phyloP scores from a whole-genome alignment of 2,113 vertebrate species.

The Zosterops borbonicus region DNA sequence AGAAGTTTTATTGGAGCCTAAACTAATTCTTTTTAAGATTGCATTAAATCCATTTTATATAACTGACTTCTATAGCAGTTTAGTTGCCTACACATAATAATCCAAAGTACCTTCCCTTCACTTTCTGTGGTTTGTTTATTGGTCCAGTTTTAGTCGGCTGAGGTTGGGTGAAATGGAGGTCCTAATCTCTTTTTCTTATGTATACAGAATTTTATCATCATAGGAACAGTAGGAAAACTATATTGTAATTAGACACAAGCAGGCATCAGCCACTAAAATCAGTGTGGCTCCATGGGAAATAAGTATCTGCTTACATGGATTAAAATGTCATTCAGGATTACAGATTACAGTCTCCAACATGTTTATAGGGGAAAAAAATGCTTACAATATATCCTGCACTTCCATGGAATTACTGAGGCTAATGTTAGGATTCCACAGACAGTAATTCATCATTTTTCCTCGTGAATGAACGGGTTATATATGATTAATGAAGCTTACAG shows the following conservation, averaged over 20 bases:
- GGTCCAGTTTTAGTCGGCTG: background rate
- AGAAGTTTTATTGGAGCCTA: background rate
- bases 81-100: background rate
- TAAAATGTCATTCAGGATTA: slow-evolving; percentile 26
- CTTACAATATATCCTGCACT: background rate
- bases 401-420: background rate
- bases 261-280: background rate
- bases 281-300: background rate
- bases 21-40: background rate
- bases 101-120: background rate
- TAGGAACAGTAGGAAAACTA: background rate
- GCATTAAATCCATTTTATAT: background rate
- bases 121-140: background rate
- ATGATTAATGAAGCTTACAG: slow-evolving; percentile 31
- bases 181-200: background rate
- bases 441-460: slow-evolving; percentile 19
- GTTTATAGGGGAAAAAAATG: background rate
- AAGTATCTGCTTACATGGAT: slow-evolving; percentile 36
- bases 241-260: background rate
- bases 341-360: slow-evolving; percentile 15
- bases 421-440: background rate
- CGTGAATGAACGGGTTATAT: background rate
- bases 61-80: background rate
- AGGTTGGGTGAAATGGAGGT: background rate
- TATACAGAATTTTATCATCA: background rate